Evolutionary conservation across 2,113 vertebrate species (phyloP).

Genomic region (Dromas ardeola): DNA sequence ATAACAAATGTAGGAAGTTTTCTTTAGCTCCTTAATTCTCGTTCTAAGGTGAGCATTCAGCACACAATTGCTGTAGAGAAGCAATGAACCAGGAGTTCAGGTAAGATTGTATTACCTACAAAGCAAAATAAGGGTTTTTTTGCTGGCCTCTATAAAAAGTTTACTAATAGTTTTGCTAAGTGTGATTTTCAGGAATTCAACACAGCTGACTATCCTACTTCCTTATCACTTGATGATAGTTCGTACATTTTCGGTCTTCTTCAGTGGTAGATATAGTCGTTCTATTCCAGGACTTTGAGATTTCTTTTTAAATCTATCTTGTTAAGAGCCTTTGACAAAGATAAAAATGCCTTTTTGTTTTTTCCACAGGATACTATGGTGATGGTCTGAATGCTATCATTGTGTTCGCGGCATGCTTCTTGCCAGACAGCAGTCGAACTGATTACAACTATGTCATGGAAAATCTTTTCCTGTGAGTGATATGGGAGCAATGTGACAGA

Average conservation of each 20-base stretch:
- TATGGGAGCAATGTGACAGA: background rate
- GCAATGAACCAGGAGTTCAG: background rate
- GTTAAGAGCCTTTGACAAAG: constrained; percentile 24
- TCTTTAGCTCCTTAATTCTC: background rate
- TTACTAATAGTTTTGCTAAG: background rate
- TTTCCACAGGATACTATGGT: constrained; percentile 91
- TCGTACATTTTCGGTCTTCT: background rate
- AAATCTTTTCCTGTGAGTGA: constrained; percentile 97
- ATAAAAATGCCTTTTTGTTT: constrained; percentile 69
- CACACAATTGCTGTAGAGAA: background rate
- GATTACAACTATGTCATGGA: constrained; percentile 98
- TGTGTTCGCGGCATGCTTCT: constrained; percentile 95
- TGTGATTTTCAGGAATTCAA: background rate
- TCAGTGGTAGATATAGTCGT: background rate
- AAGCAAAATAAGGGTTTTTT: background rate
- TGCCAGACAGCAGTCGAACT: constrained; percentile 91
- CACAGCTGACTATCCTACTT: background rate
- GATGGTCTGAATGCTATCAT: constrained; percentile 96
- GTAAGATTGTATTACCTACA: background rate
- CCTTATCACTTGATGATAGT: background rate
- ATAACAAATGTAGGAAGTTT: background rate
- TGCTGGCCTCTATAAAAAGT: background rate
- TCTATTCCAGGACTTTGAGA: background rate
- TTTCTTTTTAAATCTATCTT: background rate
- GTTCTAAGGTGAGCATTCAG: background rate